phyloP scores from a whole-genome alignment of 2,888 invertebrate genomes.

The Rhagophthalmus giganteus region DNA sequence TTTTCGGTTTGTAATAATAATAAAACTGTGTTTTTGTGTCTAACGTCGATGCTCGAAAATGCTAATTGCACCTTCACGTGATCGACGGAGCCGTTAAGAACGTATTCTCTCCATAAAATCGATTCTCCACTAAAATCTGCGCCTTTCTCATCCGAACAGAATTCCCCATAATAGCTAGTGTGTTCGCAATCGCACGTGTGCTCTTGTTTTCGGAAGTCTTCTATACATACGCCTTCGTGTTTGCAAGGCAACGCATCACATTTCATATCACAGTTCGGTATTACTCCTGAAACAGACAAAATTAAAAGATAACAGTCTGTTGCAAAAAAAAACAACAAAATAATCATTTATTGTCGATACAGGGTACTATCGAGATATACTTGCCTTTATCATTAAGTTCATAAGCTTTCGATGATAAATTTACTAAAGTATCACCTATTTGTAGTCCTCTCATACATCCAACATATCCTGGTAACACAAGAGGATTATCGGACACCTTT shows the following conservation, averaged over 20 bases:
- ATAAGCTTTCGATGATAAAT: slow-evolving; percentile 72
- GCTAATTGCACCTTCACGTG: slow-evolving; percentile 84
- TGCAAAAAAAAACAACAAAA: not conserved
- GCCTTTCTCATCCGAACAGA: slow-evolving; percentile 86
- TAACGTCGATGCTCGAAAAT: slow-evolving; percentile 79
- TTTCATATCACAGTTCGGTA: slow-evolving; percentile 84
- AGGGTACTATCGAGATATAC: too few species aligned
- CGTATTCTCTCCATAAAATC: slow-evolving; percentile 76
- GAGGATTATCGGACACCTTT: slow-evolving; percentile 59
- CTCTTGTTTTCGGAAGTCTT: slow-evolving; percentile 83
- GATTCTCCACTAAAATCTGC: slow-evolving; percentile 89
- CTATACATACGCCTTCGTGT: slow-evolving; percentile 84
- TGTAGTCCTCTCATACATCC: slow-evolving; percentile 87
- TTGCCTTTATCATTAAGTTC: slow-evolving; percentile 45
- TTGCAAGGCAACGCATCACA: slow-evolving; percentile 87
- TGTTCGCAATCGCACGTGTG: slow-evolving; percentile 87
- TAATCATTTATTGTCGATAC: too few species aligned
- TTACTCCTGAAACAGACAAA: slow-evolving; percentile 61
- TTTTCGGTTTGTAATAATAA: slow-evolving; percentile 81
- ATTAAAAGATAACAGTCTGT: not conserved
- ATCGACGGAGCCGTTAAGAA: slow-evolving; percentile 69
- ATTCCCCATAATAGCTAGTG: slow-evolving; percentile 87
- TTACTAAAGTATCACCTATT: slow-evolving; percentile 79
- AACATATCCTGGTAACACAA: slow-evolving; percentile 72
- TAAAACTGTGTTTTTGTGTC: slow-evolving; percentile 78